Percentiles rank a stretch among this genome's conserved stretches.
phyloP scores from a whole-genome alignment of 2,888 invertebrate species.

The Zygogramma bicolorata region DNA sequence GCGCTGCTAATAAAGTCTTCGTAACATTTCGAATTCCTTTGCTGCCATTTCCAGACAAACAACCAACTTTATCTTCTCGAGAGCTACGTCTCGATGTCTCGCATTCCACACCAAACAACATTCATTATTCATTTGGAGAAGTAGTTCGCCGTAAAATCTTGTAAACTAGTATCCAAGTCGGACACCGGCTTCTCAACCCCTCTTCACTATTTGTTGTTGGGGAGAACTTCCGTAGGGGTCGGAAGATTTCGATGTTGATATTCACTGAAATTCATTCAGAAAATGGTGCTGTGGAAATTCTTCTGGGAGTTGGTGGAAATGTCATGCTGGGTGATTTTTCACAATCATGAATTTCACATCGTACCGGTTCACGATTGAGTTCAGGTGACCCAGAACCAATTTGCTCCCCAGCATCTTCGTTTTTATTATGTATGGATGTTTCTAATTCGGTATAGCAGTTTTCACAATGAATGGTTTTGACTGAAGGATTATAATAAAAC shows the following conservation, averaged over 20 bases:
- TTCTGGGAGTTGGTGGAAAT: no score
- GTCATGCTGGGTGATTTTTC: no score
- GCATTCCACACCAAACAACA: slow-evolving; percentile 30
- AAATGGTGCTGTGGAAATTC: no score
- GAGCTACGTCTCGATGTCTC: slow-evolving; percentile 4
- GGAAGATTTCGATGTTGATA: background rate
- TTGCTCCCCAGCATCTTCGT: no score
- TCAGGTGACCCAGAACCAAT: no score
- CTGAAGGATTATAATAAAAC: no score
- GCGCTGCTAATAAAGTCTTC: background rate
- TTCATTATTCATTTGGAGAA: slow-evolving; percentile 47
- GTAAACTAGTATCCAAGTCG: slow-evolving; percentile 37
- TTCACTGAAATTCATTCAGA: background rate
- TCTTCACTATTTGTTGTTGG: slow-evolving; percentile 24
- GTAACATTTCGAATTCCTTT: background rate
- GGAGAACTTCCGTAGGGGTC: background rate
- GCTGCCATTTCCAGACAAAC: background rate
- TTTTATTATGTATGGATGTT: no score
- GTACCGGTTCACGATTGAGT: no score
- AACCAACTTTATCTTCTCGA: slow-evolving; percentile 16
- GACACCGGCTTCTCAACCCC: slow-evolving; percentile 28
- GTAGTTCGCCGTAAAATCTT: slow-evolving; percentile 40
- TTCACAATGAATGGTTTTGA: no score
- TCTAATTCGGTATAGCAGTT: no score
- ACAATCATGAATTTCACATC: no score